Evolutionary conservation across 2,797 vertebrate species (phyloP).

Genomic region (Carduelis carduelis): DNA sequence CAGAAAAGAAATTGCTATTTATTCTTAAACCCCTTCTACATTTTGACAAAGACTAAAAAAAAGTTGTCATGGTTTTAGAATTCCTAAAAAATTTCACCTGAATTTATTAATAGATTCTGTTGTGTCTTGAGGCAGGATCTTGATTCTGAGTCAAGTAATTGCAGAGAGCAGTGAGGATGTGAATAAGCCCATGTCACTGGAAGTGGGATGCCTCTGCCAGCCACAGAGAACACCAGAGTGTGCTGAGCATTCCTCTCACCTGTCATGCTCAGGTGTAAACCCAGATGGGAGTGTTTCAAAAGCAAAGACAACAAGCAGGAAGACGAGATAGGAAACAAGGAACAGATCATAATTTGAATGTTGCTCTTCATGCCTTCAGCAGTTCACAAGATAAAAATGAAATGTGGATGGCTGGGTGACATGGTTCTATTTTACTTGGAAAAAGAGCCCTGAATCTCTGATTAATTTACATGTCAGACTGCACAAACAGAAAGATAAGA

Average conservation of each 20-base stretch:
- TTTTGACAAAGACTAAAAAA: neutral
- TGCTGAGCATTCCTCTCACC: neutral
- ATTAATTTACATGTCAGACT: neutral
- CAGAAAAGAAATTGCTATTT: slow-evolving; percentile 32
- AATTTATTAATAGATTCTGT: neutral
- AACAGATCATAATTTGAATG: neutral
- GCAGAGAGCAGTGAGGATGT: neutral
- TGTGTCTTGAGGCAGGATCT: neutral
- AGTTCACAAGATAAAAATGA: neutral
- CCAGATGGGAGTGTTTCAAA: neutral
- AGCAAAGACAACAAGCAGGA: neutral
- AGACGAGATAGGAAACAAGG: neutral
- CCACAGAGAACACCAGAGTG: neutral
- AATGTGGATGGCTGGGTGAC: neutral
- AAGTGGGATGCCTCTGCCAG: neutral
- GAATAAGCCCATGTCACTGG: neutral
- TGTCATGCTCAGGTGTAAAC: neutral
- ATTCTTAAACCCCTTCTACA: neutral
- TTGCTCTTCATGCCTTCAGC: neutral
- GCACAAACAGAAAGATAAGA: neutral
- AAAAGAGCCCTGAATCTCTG: neutral
- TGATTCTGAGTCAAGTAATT: neutral
- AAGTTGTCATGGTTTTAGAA: neutral
- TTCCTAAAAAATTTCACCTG: neutral
- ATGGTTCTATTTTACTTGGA: neutral